Base-by-base conservation (phyloP, 1,140 invertebrate genomes). In the Armadillidium nasatum region DNA sequence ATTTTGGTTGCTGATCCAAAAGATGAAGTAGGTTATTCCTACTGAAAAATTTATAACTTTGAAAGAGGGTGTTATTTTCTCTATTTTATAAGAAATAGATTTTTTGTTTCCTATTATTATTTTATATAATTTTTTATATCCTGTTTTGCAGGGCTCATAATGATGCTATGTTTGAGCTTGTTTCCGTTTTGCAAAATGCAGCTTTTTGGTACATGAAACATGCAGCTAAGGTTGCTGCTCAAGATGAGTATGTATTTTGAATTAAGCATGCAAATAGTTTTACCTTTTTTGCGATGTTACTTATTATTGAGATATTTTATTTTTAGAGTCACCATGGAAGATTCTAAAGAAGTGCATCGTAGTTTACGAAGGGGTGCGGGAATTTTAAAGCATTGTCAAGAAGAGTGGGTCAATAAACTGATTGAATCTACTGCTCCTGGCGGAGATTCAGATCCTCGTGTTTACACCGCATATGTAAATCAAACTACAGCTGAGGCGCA, bases 401-500 rank as follows among this genome's bases (percentile, higher is more conserved):
- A 86, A 69, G 77, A 79, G 21, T 79, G 77, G 77, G 75, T 78
- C 50, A 2, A 85, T 71, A 83, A 83, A 74, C 85, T 89, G 81
- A 80, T 87, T 11, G 86, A 86, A 22, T 85, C 85, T 78, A 83
- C 85, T 44, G 82, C 84, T 45, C 82, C 87, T 60, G 88, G 87
- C 67, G 87, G 87, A 74, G 91, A 92, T 84, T 85, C 89, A 74
- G 90, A 92, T 82, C 85, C 86, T 15, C 83, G 87, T 44, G 85
- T 92, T 21, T 82, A 91, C 72, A 88, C 87, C 79, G 89, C 89
- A 45, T 91, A 91, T 82, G 84, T 90, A 13, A 87, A 88, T 82
- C 90, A 91, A 80, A 90, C 89, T 83, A 89, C 88, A 50, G 91
- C 90, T 45, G 90, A 92, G 84, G 91, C 91, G 7, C 91, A 92